These are phyloP conservation scores for Halesus radiatus DNA, from an alignment of 1,140 invertebrate species.

Conservation along the genomic window DNA sequence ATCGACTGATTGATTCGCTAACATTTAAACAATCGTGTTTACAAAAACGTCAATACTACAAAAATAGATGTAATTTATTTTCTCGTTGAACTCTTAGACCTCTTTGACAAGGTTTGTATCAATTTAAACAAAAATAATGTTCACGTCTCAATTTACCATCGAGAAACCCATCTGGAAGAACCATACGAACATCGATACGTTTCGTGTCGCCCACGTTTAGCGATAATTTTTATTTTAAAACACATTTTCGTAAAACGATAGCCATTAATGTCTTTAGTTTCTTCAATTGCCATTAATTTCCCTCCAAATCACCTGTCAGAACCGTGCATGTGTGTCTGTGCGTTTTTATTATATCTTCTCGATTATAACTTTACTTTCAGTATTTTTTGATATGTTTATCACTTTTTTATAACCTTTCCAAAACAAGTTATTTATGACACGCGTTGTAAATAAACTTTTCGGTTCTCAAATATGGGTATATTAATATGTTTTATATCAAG, in stretches of 20 bases:
- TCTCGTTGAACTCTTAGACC: too few relatives aligned
- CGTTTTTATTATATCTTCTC: slow-evolving; percentile 21
- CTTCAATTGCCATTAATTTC: slow-evolving; percentile 19
- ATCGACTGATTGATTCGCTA: too few relatives aligned
- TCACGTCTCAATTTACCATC: not conserved
- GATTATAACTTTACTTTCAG: not conserved
- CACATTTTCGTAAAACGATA: not conserved
- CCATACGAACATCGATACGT: too few relatives aligned
- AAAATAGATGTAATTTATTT: too few relatives aligned
- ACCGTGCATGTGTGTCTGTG: not conserved
- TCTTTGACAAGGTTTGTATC: too few relatives aligned
- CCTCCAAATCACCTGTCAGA: slow-evolving; percentile 25
- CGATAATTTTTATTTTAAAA: slow-evolving; percentile 9
- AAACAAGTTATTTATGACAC: slow-evolving; percentile 19
- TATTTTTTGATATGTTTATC: slow-evolving; percentile 22
- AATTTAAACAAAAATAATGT: not conserved
- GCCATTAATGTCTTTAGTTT: slow-evolving; percentile 11
- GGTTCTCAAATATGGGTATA: not conserved
- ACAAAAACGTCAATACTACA: too few relatives aligned
- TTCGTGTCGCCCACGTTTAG: not conserved
- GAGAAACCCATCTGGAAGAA: not conserved
- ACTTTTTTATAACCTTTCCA: slow-evolving; percentile 16
- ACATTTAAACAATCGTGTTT: too few relatives aligned
- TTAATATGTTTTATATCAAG: too few relatives aligned
- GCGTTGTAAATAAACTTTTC: not conserved